These are phyloP conservation scores for Megalopta genalis DNA, from an alignment of 1,140 invertebrate species.

Conservation along the genomic window DNA sequence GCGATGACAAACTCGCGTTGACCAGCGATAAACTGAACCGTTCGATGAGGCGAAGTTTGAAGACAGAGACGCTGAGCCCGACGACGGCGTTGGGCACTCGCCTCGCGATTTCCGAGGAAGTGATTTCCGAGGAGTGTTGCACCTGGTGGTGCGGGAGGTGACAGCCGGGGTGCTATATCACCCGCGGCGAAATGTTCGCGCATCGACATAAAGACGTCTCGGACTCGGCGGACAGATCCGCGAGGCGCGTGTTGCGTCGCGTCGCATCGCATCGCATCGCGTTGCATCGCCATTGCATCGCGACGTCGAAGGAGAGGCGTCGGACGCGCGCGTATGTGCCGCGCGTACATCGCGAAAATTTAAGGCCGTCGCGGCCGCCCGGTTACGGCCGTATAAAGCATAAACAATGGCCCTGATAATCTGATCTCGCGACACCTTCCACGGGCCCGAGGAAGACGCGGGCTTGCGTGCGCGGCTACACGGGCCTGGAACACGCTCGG, in stretches of 20 bases:
- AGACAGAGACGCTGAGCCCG: too few species aligned
- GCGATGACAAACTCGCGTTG: too few species aligned
- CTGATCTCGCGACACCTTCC: constrained; percentile 56
- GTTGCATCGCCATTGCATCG: constrained; percentile 24
- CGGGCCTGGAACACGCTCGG: constrained; percentile 10
- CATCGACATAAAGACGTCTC: constrained; percentile 61
- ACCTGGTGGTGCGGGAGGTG: constrained; percentile 30
- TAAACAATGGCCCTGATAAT: constrained; percentile 64
- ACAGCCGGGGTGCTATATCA: constrained; percentile 51
- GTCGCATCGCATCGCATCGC: constrained; percentile 20
- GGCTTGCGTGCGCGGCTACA: not conserved
- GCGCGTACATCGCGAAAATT: constrained; percentile 55
- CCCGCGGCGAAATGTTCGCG: constrained; percentile 21
- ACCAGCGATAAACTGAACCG: too few species aligned
- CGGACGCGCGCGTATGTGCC: not conserved
- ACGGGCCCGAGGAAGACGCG: not conserved
- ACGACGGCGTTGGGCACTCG: too few species aligned
- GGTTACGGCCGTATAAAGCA: constrained; percentile 51
- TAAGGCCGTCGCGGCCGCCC: constrained; percentile 28
- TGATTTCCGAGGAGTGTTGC: not conserved
- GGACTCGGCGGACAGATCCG: constrained; percentile 40
- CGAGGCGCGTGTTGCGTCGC: not conserved
- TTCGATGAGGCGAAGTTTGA: too few species aligned
- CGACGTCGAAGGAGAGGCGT: too few species aligned
- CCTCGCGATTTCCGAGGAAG: too few species aligned